Evolutionary conservation across 2,888 invertebrate genomes (phyloP), one percentile per base, ranked within the genome.

Genomic region (Biston stratarius): DNA sequence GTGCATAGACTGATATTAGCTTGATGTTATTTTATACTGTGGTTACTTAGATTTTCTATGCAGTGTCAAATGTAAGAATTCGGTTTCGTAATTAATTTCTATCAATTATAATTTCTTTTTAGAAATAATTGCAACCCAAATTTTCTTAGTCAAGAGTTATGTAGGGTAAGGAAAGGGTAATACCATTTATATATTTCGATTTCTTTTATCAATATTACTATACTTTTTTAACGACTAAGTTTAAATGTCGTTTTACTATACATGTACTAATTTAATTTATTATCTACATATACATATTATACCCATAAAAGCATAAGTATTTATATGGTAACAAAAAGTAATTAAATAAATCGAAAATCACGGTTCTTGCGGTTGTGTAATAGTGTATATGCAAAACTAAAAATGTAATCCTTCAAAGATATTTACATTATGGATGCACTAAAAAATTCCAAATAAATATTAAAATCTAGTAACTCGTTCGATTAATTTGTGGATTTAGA

Each of bases 351-450:
- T 66, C 69, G 72, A 76, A 74, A 76, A 76, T 83, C 80, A 83
- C 69, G 83, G 84, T 81, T 79, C 70, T 73, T 74, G 74, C 56
- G 85, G 84, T 84, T 84, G 84, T 84, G 83, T 81, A 74, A 66
- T 76, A 77, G 71, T 71, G 49, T 65, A 51, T 57, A 57, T 40
- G 57, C 36, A 38, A 38, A 38, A 38, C 6, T 0, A 9, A 38
- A 38, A 38, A 38, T 0, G 9, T 5, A 8, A 38, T 38, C 6
- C 38, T 38, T 38, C 38, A 38, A 38, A 38, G 38, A 38, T 38
- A 38, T 38, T 38, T 38, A 38, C 6, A 38, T 0, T 38, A 38
- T 6, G 38, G 38, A 38, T 38, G 38, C 9, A 6, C 38, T 38
- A 6, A 5, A 38, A 38, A 38, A 38, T 38, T 24, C 24, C 24